Base-by-base conservation (phyloP, 1,140 invertebrate genomes). In the Pteromalus puparum region DNA sequence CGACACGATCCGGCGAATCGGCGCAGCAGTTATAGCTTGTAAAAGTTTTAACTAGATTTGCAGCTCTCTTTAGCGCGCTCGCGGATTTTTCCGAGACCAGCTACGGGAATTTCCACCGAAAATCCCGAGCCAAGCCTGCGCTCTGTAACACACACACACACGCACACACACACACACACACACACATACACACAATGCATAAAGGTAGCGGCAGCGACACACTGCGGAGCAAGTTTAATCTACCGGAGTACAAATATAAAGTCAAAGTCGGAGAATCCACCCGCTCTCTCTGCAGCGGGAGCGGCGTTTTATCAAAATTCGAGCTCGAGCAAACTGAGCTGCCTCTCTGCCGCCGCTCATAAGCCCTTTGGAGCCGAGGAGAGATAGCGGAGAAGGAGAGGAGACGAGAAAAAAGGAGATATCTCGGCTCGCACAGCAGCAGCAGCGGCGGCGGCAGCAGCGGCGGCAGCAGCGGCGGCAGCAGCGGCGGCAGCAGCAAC, bases 221-320 rank as follows among this genome's bases (percentile, higher is more conserved):
- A 67, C 30, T 21, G 15, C 28, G 38, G 48, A 30, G 21, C 24
- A 80, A 75, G 70, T 80, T 84, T 80, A 80, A 80, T 84, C 70
- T 81, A 70, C 77, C 72, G 24, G 70, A 24, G 68, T 26, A 74
- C 61, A 81, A 84, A 75, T 81, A 75, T 81, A 81, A 84, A 81
- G 78, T 75, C 68, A 67, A 74, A 74, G 77, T 76, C 70, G 12
- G 78, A 74, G 78, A 84, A 75, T 81, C 46, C 72, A 76, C 24
- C 7, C 38, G 7, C 38, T 42, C 15, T 61, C 53, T 61, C 53
- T 3, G 18, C 48, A 53, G 48, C 48, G 5, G 3, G 48, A 61
- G 53, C 48, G 18, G 78, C 72, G 78, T 76, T 84, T 84, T 84
- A 81, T 81, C 77, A 84, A 84, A 84, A 84, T 84, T 84, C 78